Base-by-base conservation (phyloP, 1,140 invertebrate species). In the Drosophila baimaii region DNA sequence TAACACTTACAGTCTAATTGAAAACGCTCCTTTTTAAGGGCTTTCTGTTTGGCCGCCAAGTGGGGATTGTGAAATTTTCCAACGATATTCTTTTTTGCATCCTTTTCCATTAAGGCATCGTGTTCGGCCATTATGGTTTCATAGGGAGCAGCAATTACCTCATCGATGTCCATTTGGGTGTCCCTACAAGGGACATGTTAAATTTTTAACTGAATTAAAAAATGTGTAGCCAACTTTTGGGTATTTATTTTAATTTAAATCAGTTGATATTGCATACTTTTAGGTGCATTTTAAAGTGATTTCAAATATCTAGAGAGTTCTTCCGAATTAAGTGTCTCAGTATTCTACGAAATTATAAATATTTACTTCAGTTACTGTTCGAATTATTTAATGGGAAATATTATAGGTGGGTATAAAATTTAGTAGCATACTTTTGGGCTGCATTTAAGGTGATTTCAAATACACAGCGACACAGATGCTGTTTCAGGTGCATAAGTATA, bases 131-230 rank as follows among this genome's bases (percentile, higher is more conserved):
- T 75, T 23, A 13, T 51, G 6, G 9, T 68, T 33, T 25, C 65
- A 33, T 69, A 39, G 0, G 78, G 58, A 0, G 19, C 35, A 0
- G 41, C 72, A 33, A 85, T 51, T 2, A 86, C 23, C 19, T 75
- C 35, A 3, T 51, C 46, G 2, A 86, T 58, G 23, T 85, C 79
- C 27, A 51, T 43, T n/a, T 85, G 47, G 6, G 75, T 80, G 43
- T 85, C 69, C 10, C 81, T 83, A n/a, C n/a, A 9, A 12, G 13
- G 49, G 1, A 19, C 12, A 58, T 49, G 8, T 13, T 17, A 10
- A 1, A 25, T 49, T 9, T 5, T 21, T 41, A n/a, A n/a, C n/a
- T n/a, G 3, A 31, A 31, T 31, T 12, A 0, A 2, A 31, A 31
- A 31, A 10, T 31, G 9, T 31, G 8, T 31, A 31, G 29, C 29